These are phyloP conservation scores for Acronicta aceris DNA, from an alignment of 2,888 invertebrate genomes.

Conservation along the genomic window DNA sequence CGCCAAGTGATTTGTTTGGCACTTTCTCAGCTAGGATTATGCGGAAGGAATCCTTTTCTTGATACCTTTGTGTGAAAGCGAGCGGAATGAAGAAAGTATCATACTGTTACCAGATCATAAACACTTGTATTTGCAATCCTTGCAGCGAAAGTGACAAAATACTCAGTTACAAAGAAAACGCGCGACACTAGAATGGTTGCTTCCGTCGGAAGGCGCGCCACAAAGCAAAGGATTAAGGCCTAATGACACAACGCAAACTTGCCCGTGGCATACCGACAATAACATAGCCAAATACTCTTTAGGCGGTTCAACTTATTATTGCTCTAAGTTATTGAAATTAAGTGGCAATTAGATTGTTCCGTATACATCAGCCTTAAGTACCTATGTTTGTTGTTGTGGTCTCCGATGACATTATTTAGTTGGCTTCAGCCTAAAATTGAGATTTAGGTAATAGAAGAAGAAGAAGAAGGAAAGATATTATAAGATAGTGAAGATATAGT, in stretches of 20 bases:
- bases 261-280: no score
- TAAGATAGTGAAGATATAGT: no score
- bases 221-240: slow-evolving; percentile 21
- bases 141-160: slow-evolving; percentile 26
- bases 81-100: not conserved
- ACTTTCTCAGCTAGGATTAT: slow-evolving; percentile 3
- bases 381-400: no score
- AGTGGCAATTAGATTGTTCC: no score
- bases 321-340: no score
- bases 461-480: no score
- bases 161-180: not conserved
- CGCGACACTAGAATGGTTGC: not conserved
- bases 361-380: no score
- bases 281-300: no score
- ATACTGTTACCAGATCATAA: not conserved
- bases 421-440: no score
- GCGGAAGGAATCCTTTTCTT: not conserved
- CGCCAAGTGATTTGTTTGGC: not conserved
- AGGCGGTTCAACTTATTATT: no score
- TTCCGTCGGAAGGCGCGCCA: slow-evolving; percentile 6
- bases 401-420: no score
- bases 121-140: not conserved
- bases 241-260: not conserved
- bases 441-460: no score
- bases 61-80: not conserved